Conservation (phyloP, 2,113 vertebrate genomes). For the Polypterus bichir region DNA sequence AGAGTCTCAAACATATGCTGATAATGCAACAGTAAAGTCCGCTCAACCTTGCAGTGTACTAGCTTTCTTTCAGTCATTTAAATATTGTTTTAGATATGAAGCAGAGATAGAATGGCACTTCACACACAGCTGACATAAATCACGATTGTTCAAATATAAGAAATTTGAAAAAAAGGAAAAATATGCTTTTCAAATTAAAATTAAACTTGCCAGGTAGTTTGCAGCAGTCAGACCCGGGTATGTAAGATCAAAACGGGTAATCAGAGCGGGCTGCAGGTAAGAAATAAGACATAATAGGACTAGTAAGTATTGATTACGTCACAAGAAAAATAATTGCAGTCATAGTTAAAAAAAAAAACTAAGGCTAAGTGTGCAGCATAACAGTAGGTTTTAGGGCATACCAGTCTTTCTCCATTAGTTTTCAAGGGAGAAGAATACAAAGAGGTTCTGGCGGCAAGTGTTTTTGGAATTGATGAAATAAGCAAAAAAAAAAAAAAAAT, state of each 20-base stretch:
- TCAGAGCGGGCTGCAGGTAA: slow-evolving; percentile 54
- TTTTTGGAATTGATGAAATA: not conserved
- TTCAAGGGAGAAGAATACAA: no score
- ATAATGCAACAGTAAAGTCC: no score
- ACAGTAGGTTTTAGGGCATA: no score
- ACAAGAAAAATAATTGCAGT: not conserved
- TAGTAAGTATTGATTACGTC: slow-evolving; percentile 18
- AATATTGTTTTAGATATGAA: no score
- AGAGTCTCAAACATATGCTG: no score
- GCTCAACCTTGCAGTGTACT: no score
- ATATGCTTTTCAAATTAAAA: slow-evolving; percentile 27
- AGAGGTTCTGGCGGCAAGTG: not conserved
- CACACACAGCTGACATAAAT: no score
- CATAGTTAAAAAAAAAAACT: not conserved
- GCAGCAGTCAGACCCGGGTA: slow-evolving; percentile 49
- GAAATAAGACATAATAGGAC: slow-evolving; percentile 41
- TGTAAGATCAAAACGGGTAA: slow-evolving; percentile 58
- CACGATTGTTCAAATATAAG: no score
- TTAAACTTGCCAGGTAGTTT: slow-evolving; percentile 61
- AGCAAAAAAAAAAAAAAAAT: not conserved
- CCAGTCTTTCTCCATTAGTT: no score
- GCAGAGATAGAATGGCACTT: no score
- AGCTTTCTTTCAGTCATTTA: no score
- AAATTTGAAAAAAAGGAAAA: slow-evolving; percentile 1
- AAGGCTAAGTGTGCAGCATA: no score